Base-by-base conservation (phyloP, 2,888 invertebrate species). In the Clistopyga incitator region DNA sequence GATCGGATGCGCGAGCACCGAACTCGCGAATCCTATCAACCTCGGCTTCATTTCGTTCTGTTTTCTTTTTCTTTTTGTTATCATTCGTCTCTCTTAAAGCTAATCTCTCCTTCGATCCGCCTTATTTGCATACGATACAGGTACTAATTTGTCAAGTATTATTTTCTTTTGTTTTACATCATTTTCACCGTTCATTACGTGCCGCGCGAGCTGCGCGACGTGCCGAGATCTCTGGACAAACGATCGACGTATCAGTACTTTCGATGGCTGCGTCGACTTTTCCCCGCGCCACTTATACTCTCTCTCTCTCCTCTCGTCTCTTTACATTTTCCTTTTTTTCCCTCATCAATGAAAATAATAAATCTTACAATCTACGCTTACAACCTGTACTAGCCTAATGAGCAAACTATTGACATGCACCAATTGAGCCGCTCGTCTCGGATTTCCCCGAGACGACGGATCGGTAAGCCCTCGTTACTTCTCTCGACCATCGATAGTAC, bases 81-180 rank as follows among this genome's bases (percentile, higher is more conserved):
- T 68, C 6, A 47, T 78, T 64, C 3, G 15, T 78, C 34, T 70
- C 52, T 72, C 82, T 79, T 79, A 82, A 82, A 78, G 4, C 59
- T 84, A 78, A 71, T 76, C 77, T 81, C 78, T 85, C 82, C 81
- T 79, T 79, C 84, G 81, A 86, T 85, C 78, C 86, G 84, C 78
- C 77, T 88, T 87, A 87, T 86, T 88, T 87, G 86, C 88, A 88
- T 88, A 89, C 84, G 87, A 89, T 90, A 90, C 90, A 91, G 91
- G 91, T 91, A 91, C 90, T 90, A 89, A 88, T 88, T 90, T 89
- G 86, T 87, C 79, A 82, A 78, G 29, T 79, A 85, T 85, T 72
- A 65, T 71, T 52, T 78, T 76, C 65, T 78, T 54, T 50, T 82
- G 29, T 29, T 29, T 29, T 29, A 3, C 29, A 29, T 29, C 29